phyloP scores from a whole-genome alignment of 2,888 invertebrate genomes.

The Candidula unifasciata region DNA sequence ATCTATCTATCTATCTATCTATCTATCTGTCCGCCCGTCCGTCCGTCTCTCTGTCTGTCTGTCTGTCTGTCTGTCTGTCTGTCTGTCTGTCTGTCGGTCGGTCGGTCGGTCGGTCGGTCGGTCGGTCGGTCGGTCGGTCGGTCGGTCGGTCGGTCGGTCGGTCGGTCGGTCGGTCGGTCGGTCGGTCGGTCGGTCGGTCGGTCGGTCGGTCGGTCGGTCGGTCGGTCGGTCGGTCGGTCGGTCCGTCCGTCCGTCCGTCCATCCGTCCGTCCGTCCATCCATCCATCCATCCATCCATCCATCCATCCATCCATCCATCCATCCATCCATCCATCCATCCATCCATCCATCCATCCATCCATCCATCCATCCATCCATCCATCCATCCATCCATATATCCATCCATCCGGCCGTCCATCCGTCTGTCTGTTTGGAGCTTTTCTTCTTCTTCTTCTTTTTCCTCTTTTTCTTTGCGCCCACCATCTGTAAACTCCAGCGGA shows the following conservation, averaged over 20 bases:
- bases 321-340: too few species aligned
- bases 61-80: too few species aligned
- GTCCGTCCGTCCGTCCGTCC: background rate
- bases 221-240: slow-evolving; percentile 1
- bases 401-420: background rate
- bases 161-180: background rate
- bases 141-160: background rate
- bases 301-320: too few species aligned
- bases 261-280: too few species aligned
- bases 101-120: background rate
- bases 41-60: too few species aligned
- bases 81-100: background rate
- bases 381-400: background rate
- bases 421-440: background rate
- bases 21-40: background rate
- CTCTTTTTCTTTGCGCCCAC: background rate
- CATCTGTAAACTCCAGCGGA: too few species aligned
- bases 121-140: background rate
- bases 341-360: too few species aligned
- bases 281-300: too few species aligned
- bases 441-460: background rate
- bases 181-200: slow-evolving; percentile 12
- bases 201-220: slow-evolving; percentile 21
- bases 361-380: too few species aligned
- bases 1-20: slow-evolving; percentile 8